Base-by-base conservation (phyloP, 2,797 vertebrate species). In the Moxostoma hubbsi region DNA sequence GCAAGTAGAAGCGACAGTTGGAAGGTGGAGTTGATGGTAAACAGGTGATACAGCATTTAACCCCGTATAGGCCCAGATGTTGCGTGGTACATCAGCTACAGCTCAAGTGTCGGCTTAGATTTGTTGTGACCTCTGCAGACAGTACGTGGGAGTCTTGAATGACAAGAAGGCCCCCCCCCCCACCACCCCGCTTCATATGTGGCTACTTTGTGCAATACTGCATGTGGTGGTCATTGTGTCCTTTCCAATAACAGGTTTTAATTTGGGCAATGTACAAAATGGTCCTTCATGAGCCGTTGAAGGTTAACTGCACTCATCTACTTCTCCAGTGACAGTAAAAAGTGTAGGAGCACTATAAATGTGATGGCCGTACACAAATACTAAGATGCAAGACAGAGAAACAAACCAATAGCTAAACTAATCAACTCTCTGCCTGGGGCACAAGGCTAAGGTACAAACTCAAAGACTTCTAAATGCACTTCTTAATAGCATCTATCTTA, bases 41-140 rank as follows among this genome's bases (percentile, higher is more conserved):
- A 63, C 68, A 47, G 53, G 74, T 77, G 79, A 81, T 78, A 83
- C 67, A 36, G 10, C 79, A 54, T 80, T 83, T 83, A 81, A 81
- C 82, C 78, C 72, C 50, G 2, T 18, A 49, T 10, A 12, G 69
- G 61, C 68, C 57, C 36, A 58, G 24, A 57, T 64, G 69, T 72
- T 61, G 18, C 36, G n/a, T 46, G 57, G 47, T 62, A 66, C 69
- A 79, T 55, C 51, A 43, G 53, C 13, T 53, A 24, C 72, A 75
- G 62, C 67, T 71, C 15, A 55, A 75, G 46, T 83, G 77, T 79
- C 81, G 71, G 59, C 36, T 76, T 69, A 51, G 47, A 75, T 73
- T 15, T 76, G 67, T 55, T n/a, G 46, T 43, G 55, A 73, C 15
- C 51, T 46, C 12, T 58, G 63, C 16, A 9, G 59, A 70, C 16